A percentile compares a stretch with the other conserved stretches of the same genome.
These are phyloP conservation scores for Temnothorax ravouxi DNA, from an alignment of 2,888 invertebrate species.

Conservation along the genomic window DNA sequence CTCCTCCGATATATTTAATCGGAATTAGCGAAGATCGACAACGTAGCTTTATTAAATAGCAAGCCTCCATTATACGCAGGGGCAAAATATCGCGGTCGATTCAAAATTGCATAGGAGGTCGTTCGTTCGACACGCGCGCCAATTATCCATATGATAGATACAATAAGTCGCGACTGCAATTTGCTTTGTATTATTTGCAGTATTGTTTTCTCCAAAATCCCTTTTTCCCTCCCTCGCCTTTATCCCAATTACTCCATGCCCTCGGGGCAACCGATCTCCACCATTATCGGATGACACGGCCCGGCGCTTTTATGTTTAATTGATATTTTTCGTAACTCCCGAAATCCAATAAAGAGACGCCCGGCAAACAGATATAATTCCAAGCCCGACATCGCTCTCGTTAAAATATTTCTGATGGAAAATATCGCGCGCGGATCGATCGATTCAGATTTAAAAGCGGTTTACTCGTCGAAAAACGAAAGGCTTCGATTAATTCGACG, in stretches of 20 bases:
- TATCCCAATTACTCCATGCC: constrained; percentile 82
- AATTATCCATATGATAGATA: constrained; percentile 69
- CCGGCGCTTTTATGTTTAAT: constrained; percentile 86
- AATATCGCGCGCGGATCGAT: constrained; percentile 66
- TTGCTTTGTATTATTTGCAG: constrained; percentile 77
- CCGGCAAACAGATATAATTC: constrained; percentile 83
- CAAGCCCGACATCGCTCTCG: constrained; percentile 81
- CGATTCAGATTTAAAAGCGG: constrained; percentile 54
- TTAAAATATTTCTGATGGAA: constrained; percentile 81
- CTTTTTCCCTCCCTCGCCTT: constrained; percentile 45
- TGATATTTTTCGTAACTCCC: constrained; percentile 86
- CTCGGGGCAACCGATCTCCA: constrained; percentile 79
- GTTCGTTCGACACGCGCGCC: constrained; percentile 67
- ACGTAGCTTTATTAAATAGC: constrained; percentile 41
- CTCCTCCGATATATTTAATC: constrained; percentile 23
- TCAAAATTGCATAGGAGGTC: constrained; percentile 59
- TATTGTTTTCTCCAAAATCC: constrained; percentile 73
- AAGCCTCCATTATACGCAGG: constrained; percentile 26
- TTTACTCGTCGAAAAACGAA: background rate
- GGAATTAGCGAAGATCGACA: constrained; percentile 4
- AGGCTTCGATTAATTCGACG: constrained; percentile 42
- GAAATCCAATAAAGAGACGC: constrained; percentile 80
- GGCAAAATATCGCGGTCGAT: constrained; percentile 37
- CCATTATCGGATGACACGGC: constrained; percentile 86
- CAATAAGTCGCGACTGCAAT: constrained; percentile 75